Evolutionary conservation across 1,140 invertebrate genomes (phyloP).

Genomic region (Camponotus vicinus): DNA sequence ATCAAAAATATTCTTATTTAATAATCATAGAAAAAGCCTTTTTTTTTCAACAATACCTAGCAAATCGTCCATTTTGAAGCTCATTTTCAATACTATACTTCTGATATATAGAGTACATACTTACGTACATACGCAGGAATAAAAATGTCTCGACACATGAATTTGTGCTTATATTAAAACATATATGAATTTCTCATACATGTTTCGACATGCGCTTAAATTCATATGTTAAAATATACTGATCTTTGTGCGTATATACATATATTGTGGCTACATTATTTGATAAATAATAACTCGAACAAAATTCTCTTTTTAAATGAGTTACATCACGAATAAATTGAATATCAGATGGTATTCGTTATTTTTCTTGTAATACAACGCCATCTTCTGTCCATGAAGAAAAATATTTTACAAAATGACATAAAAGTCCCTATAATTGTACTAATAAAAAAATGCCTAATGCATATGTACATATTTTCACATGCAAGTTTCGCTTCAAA

Average conservation of each 20-base stretch:
- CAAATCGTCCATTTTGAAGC: slow-evolving; percentile 50
- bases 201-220: no score
- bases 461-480: slow-evolving; percentile 1
- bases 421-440: background rate
- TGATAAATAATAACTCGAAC: background rate
- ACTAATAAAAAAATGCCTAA: background rate
- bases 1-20: background rate
- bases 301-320: background rate
- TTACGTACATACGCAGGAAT: no score
- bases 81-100: background rate
- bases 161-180: no score
- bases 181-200: no score
- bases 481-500: background rate
- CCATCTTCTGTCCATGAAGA: background rate
- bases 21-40: background rate
- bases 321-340: background rate
- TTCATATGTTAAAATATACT: no score
- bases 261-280: background rate
- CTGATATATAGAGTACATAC: background rate
- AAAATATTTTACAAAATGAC: background rate
- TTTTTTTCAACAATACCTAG: slow-evolving; percentile 50
- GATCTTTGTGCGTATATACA: no score
- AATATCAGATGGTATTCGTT: background rate
- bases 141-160: no score
- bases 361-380: background rate